phyloP scores from a whole-genome alignment of 2,797 vertebrate species.

The Microctenopoma stevenorrisi region DNA sequence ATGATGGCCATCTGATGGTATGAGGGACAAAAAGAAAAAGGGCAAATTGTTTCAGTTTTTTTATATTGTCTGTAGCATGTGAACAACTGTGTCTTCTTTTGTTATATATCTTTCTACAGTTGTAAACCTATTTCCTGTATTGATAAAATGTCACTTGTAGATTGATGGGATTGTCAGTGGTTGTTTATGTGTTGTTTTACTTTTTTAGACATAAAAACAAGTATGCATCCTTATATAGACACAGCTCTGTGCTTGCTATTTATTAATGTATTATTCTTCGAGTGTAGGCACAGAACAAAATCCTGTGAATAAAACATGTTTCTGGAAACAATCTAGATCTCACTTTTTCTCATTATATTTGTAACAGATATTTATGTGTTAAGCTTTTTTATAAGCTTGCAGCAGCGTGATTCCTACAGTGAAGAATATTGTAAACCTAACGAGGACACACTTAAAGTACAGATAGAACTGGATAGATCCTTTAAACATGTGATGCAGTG shows the following conservation, averaged over 20 bases:
- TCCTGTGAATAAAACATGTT: constrained; percentile 34
- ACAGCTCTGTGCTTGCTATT: constrained; percentile 28
- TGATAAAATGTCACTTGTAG: constrained; percentile 5
- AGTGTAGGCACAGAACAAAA: constrained; percentile 30
- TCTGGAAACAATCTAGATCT: constrained; percentile 4
- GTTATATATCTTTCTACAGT: constrained; percentile 10
- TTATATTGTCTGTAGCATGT: constrained; percentile 9
- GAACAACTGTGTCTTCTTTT: constrained; percentile 3
- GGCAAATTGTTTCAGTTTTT: background rate
- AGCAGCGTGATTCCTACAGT: constrained; percentile 13
- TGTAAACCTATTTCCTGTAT: constrained; percentile 13
- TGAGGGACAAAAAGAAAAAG: background rate
- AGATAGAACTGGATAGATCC: constrained; percentile 15
- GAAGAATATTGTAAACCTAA: constrained; percentile 35
- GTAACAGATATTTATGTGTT: constrained; percentile 15
- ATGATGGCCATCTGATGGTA: constrained; percentile 71
- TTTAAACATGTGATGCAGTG: constrained; percentile 27
- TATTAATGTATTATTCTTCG: constrained; percentile 31
- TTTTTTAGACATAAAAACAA: background rate
- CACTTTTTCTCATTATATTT: constrained; percentile 17
- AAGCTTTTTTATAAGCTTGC: constrained; percentile 33
- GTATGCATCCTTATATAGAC: constrained; percentile 8
- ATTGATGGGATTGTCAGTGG: background rate
- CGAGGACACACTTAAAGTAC: constrained; percentile 18
- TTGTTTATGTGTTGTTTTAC: constrained; percentile 6